Evolutionary conservation across 1,140 invertebrate genomes (phyloP).

Genomic region (Eumaeus atala): DNA sequence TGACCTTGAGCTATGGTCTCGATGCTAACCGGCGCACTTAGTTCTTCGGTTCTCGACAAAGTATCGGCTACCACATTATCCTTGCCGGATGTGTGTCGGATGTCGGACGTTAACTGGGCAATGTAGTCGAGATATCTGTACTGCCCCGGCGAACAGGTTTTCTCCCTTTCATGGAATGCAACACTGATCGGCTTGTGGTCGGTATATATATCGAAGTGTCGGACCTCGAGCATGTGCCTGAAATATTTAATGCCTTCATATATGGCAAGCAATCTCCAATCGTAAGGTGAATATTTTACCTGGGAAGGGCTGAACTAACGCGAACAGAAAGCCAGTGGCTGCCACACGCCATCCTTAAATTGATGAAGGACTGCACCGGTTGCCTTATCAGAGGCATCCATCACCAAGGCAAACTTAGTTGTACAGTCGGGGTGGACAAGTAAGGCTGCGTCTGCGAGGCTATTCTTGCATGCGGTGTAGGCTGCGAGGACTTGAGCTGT

Average conservation of each 20-base stretch:
- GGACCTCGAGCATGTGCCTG: not conserved
- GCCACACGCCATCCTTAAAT: not conserved
- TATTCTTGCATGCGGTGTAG: not conserved
- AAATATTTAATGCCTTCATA: too few species aligned
- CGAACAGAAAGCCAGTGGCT: constrained; percentile 1
- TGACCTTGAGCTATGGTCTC: constrained; percentile 16
- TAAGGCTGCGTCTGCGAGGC: constrained; percentile 1
- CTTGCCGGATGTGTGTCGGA: constrained; percentile 16
- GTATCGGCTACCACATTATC: constrained; percentile 24
- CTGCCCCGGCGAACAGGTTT: constrained; percentile 16
- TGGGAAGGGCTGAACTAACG: not conserved
- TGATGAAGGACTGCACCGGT: not conserved
- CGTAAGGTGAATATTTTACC: not conserved
- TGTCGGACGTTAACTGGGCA: constrained; percentile 20
- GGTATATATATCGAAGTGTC: not conserved
- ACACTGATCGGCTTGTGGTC: constrained; percentile 6
- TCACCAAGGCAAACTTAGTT: not conserved
- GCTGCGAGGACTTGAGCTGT: not conserved
- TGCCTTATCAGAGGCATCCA: not conserved
- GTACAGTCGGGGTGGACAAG: not conserved
- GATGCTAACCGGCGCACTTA: constrained; percentile 13
- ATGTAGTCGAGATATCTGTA: constrained; percentile 12
- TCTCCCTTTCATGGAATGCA: not conserved
- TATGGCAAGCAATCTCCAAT: not conserved
- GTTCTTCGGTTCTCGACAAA: constrained; percentile 23